Evolutionary conservation across 2,888 invertebrate species (phyloP).

Genomic region (Stictocephala bisonia): DNA sequence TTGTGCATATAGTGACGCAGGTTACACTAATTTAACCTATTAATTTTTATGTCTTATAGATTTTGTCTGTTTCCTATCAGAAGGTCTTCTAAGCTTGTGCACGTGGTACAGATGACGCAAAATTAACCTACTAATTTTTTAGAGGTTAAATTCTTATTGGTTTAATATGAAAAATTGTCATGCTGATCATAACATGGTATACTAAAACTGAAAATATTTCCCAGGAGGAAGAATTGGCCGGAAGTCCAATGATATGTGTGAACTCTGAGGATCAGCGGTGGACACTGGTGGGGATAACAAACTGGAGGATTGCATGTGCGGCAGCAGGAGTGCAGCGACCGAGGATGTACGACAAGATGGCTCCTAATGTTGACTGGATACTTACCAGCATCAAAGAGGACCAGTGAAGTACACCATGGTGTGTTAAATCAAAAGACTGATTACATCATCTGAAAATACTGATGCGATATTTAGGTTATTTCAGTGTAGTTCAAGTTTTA

Average conservation of each 20-base stretch:
- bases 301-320: conserved; percentile 88
- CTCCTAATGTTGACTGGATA: conserved; percentile 89
- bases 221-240: conserved; percentile 89
- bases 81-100: no score
- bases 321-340: conserved; percentile 78
- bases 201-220: conserved; percentile 54
- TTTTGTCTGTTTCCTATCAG: no score
- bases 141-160: no score
- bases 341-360: conserved; percentile 83
- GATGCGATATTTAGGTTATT: no score
- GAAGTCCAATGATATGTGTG: conserved; percentile 86
- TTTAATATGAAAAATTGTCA: no score
- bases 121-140: conserved; percentile 1
- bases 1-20: no score
- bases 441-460: no score
- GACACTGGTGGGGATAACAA: conserved; percentile 83
- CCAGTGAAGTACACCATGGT: background rate
- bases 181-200: no score
- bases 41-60: no score
- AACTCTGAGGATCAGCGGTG: conserved; percentile 77
- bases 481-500: no score
- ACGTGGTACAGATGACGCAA: background rate
- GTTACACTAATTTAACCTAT: no score
- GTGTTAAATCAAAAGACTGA: no score
- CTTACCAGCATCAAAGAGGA: conserved; percentile 42